Conservation (phyloP, 2,888 invertebrate genomes). For the Leptogaster cylindrica region DNA sequence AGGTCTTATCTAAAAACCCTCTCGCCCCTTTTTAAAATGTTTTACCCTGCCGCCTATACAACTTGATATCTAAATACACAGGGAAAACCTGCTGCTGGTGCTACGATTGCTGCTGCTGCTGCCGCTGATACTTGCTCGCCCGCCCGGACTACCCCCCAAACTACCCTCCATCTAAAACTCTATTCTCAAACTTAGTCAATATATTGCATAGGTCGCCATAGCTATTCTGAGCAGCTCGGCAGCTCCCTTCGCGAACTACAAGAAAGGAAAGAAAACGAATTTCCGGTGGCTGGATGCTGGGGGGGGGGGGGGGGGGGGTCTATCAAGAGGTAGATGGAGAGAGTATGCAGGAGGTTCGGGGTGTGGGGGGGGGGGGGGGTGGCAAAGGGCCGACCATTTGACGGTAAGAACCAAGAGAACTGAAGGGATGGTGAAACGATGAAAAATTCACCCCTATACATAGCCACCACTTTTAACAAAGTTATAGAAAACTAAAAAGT, state of each 20-base stretch:
- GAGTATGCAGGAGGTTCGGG: not conserved
- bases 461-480: slow-evolving; percentile 42
- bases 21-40: slow-evolving; percentile 36
- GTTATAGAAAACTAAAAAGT: slow-evolving; percentile 48
- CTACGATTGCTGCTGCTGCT: too few species aligned
- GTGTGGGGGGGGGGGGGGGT: too few species aligned
- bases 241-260: not conserved
- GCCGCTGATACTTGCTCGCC: too few species aligned
- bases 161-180: slow-evolving; percentile 38
- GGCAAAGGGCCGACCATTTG: too few species aligned
- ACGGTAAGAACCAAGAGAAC: not conserved
- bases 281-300: too few species aligned
- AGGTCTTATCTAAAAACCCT: slow-evolving; percentile 14
- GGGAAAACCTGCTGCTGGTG: slow-evolving; percentile 15
- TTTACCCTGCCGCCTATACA: slow-evolving; percentile 30
- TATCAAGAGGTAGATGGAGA: slow-evolving; percentile 7
- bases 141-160: slow-evolving; percentile 26
- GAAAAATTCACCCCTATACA: slow-evolving; percentile 30
- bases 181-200: slow-evolving; percentile 39
- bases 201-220: slow-evolving; percentile 28
- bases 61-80: slow-evolving; percentile 32
- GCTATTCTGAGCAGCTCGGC: not conserved
- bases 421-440: slow-evolving; percentile 24
- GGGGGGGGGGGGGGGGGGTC: too few species aligned
- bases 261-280: slow-evolving; percentile 7